phyloP scores from a whole-genome alignment of 2,113 vertebrate species.

The Hipposideros armiger region DNA sequence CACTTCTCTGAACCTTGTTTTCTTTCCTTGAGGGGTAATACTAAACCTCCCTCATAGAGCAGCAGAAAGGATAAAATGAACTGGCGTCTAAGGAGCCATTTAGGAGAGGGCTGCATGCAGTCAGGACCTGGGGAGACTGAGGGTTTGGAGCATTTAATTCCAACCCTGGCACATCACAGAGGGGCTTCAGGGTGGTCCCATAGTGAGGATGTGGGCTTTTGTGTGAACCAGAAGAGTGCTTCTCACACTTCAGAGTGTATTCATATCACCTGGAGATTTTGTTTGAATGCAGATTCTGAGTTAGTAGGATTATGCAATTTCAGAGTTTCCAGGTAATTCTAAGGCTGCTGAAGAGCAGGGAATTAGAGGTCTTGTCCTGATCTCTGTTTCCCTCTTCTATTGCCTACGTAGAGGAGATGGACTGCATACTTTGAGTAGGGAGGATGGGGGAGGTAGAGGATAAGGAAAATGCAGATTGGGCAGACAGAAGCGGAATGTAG shows the following conservation, averaged over 20 bases:
- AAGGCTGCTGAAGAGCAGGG: neutral
- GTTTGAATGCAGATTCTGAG: neutral
- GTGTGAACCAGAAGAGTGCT: neutral
- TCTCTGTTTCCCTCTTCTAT: neutral
- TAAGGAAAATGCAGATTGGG: neutral
- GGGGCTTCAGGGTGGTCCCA: neutral
- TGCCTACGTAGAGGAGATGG: neutral
- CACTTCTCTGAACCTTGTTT: neutral
- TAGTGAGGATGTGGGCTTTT: neutral
- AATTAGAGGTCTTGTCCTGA: neutral
- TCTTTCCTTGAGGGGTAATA: neutral
- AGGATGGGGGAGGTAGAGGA: no score
- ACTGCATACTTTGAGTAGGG: neutral
- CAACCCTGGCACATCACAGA: neutral
- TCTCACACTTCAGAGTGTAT: neutral
- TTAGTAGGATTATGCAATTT: neutral
- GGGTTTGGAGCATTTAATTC: neutral
- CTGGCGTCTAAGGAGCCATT: accelerated
- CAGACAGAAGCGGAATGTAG: neutral
- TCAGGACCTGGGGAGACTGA: neutral
- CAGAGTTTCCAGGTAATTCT: neutral
- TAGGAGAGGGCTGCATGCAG: neutral
- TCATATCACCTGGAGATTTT: neutral
- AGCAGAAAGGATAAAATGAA: neutral
- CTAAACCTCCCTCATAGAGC: neutral